Base-by-base conservation (phyloP, 1,140 invertebrate species). In the Drosophila takahashii region DNA sequence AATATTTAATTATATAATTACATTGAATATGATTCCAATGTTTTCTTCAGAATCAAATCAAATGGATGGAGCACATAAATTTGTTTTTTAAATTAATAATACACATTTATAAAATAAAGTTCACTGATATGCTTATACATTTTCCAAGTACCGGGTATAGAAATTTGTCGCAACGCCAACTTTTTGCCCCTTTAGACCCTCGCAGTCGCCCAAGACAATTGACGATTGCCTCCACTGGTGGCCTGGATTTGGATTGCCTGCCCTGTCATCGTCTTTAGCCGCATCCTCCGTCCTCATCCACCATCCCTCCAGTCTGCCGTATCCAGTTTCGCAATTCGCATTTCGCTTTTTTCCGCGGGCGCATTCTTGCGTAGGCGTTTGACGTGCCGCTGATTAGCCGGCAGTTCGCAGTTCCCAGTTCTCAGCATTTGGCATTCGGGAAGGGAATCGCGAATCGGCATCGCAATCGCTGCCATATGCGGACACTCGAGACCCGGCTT, bases 341-440 rank as follows among this genome's bases (percentile, higher is more conserved):
- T 61, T 41, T 53, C 37, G 41, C 57, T 61, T 60, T 52, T 56
- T 56, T 67, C 44, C 45, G 8, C 27, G 13, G 39, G 62, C 60
- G 29, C 60, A 81, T 72, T 81, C 76, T 59, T 50, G 83, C 69
- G 81, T 86, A 41, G 81, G 81, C 83, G 81, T 77, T 75, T 79
- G 78, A 81, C 64, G 71, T 81, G 60, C 81, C 80, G 76, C 77
- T 86, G 83, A 86, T 87, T 87, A 83, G 83, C 69, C 65, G 42
- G 74, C 77, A 69, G 29, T 77, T 59, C 42, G 34, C 45, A 22
- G n/a, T 32, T 11, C 59, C 18, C 44, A 8, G 47, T 39, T 39
- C n/a, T 39, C 26, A 16, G 15, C 13, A 29, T 29, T 56, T 13
- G 16, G 18, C 29, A 16, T 54, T 54, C 15, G 13, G 58, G 10